Evolutionary conservation across 2,888 invertebrate species (phyloP), one percentile per base, ranked within the genome.

Genomic region (Volucella inflata): DNA sequence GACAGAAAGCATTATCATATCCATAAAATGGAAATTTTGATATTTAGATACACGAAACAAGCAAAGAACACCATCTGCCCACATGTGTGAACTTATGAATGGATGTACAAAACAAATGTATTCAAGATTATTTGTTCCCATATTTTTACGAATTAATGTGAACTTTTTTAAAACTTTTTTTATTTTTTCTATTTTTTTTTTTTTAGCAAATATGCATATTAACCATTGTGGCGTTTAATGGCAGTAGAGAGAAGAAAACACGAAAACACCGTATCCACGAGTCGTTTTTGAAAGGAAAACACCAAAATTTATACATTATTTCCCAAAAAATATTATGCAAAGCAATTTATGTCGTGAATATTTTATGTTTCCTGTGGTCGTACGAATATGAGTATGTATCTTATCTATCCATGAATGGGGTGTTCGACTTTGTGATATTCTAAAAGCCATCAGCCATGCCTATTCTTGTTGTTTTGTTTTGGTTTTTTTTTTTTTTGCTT

Each of bases 21-120:
- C 67, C 53, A 72, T 77, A 83, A 78, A 72, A 78, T 59, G 46
- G 40, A 68, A 64, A 84, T 84, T 74, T 84, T 36, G 44, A 51
- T 30, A 53, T 78, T 74, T 64, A 67, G 14, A 50, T 30, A 72
- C 40, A 51, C 65, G 57, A 42, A 14, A 2, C 17, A 44, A 42
- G 36, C 6, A 16, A 38, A 57, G 59, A 77, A 44, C 67, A 53
- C 21, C 44, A 67, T 36, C 50, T 55, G n/a, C 65, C 83, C 79
- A 83, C 74, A 59, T 71, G 68, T 3, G 14, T 6, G 6, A 16
- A 14, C 51, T 57, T 71, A 55, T 70, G 62, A 78, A 78, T 78
- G 77, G n/a, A 60, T 44, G 57, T 30, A 30, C 6, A 30, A 30
- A n/a, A 40, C 16, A 62, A 70, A 71, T 53, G 21, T 55, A 57